phyloP scores from a whole-genome alignment of 2,888 invertebrate genomes.

The Ophioninae sp. region DNA sequence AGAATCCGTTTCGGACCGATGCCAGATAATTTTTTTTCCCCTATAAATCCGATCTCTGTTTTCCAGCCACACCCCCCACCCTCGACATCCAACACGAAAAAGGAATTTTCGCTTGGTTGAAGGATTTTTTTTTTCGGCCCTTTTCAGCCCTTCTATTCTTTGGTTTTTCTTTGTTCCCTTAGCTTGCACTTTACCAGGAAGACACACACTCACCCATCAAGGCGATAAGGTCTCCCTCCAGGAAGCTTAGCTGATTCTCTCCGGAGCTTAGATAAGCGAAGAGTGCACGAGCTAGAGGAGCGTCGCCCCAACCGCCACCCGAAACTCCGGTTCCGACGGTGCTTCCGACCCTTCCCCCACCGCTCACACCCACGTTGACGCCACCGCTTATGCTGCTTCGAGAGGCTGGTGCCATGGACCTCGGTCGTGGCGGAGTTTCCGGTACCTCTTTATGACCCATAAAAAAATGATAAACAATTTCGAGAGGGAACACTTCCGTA shows the following conservation, averaged over 20 bases:
- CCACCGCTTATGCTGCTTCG: slow-evolving; percentile 76
- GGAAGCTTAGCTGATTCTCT: slow-evolving; percentile 95
- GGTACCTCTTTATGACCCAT: slow-evolving; percentile 75
- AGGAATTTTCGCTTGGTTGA: slow-evolving; percentile 40
- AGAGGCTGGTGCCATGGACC: slow-evolving; percentile 83
- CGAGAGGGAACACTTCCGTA: neutral
- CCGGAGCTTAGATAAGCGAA: slow-evolving; percentile 94
- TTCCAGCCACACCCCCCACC: neutral
- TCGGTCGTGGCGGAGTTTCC: slow-evolving; percentile 83
- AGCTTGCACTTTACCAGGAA: slow-evolving; percentile 43
- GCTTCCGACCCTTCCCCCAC: slow-evolving; percentile 63
- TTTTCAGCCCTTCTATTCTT: slow-evolving; percentile 10
- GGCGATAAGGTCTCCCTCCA: slow-evolving; percentile 94
- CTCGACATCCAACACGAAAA: neutral
- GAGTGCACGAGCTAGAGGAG: slow-evolving; percentile 91
- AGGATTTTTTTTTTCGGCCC: neutral
- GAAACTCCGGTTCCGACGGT: slow-evolving; percentile 70
- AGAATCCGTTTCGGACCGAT: neutral
- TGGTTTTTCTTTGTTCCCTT: slow-evolving; percentile 48
- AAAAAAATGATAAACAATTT: slow-evolving; percentile 1
- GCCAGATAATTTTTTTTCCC: neutral
- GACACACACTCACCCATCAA: slow-evolving; percentile 84
- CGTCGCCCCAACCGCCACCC: slow-evolving; percentile 84
- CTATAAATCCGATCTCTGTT: neutral
- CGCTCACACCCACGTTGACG: slow-evolving; percentile 70